Base-by-base conservation (phyloP, 2,888 invertebrate species). In the Lochmaea capreae region DNA sequence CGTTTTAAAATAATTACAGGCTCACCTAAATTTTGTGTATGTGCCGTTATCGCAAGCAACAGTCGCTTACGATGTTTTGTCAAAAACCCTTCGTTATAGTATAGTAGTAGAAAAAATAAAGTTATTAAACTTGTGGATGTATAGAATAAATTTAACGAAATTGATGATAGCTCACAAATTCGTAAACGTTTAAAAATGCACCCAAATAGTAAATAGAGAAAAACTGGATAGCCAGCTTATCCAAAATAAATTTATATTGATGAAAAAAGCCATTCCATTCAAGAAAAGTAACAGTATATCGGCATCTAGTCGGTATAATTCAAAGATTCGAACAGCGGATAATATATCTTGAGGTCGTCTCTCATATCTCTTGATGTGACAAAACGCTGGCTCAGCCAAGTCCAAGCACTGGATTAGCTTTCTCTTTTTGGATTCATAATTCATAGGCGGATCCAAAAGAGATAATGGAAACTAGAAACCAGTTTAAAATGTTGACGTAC, bases 381-480 rank as follows among this genome's bases (percentile, higher is more conserved):
- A 86, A 87, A 87, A 85, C 84, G 87, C 86, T 84, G 82, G 84
- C 84, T 86, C 86, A 86, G 86, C 86, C 42, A 77, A 81, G 83
- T 82, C 82, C 84, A 80, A 81, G 79, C 81, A 83, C 82, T 83
- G 84, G 85, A 85, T 84, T 85, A 85, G 85, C 84, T 57, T 42
- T 39, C 62, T 65, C 69, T 65, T 82, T 83, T 83, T 83, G 82
- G 18, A 63, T 43, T 43, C 22, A 43, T 63, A 63, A 42, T 63
- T 43, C 62, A 63, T 43, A 42, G 62, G 62, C 62, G 62, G 42
- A 43, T 63, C 62, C 8, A 16, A 62, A 39, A 62, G 18, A 63
- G 3, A 57, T 57, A 10, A 11, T 16, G 62, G 16, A 63, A 43
- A n/a, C 16, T 8, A 42, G 14, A 16, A 39, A 42, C 33, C 33